Percentiles rank a stretch among this genome's conserved stretches.
Evolutionary conservation across 2,888 invertebrate species (phyloP).

Genomic region (Scaptomyza parva): DNA sequence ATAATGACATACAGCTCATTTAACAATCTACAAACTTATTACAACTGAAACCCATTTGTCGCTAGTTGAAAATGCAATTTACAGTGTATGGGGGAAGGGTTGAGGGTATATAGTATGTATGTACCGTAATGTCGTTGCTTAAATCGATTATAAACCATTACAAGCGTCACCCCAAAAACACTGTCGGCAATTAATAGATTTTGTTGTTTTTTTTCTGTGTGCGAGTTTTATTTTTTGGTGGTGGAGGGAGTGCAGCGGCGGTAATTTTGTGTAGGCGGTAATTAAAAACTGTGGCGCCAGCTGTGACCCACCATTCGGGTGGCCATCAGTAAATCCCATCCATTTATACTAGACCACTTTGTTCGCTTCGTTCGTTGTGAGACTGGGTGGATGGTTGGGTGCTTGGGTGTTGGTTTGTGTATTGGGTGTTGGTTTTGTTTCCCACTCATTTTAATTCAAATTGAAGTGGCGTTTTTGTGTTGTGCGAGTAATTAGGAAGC

Average conservation of each 20-base stretch:
- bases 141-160: constrained; percentile 77
- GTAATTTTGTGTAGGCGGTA: constrained; percentile 75
- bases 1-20: no score
- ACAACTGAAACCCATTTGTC: constrained; percentile 58
- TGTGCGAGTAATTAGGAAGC: constrained; percentile 76
- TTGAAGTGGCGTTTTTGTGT: constrained; percentile 75
- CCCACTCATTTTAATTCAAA: constrained; percentile 75
- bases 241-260: constrained; percentile 50
- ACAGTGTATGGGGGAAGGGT: neutral
- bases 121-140: constrained; percentile 59
- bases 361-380: neutral
- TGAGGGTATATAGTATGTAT: no score
- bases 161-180: constrained; percentile 40
- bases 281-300: constrained; percentile 76
- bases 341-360: neutral
- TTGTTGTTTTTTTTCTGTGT: constrained; percentile 32
- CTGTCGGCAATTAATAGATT: constrained; percentile 69
- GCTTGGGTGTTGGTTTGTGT: no score
- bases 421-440: constrained; percentile 2
- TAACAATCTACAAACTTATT: constrained; percentile 6
- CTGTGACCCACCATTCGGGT: constrained; percentile 63
- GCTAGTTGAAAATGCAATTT: constrained; percentile 59
- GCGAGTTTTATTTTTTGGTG: neutral
- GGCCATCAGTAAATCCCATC: constrained; percentile 15
- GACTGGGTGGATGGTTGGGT: neutral